Percentiles rank a stretch among this genome's conserved stretches.
phyloP scores from a whole-genome alignment of 2,113 vertebrate genomes.

The Rhombomys opimus region DNA sequence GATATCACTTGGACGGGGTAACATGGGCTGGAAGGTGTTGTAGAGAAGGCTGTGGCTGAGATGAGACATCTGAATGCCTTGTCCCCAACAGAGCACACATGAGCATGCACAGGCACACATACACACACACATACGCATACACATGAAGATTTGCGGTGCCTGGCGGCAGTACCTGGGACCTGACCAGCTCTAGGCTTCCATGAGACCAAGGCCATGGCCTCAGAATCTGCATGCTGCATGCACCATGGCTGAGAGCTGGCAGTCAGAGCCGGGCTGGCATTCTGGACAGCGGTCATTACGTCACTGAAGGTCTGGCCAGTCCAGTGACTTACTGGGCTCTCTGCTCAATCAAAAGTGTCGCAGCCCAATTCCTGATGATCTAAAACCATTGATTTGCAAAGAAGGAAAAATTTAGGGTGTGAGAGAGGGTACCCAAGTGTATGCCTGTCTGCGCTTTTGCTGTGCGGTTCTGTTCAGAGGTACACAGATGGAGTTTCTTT shows the following conservation, averaged over 20 bases:
- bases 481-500: conserved; percentile 85
- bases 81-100: background rate
- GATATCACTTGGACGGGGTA: background rate
- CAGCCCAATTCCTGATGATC: conserved; percentile 78
- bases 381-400: conserved; percentile 75
- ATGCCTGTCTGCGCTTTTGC: conserved; percentile 85
- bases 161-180: background rate
- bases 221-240: conserved; percentile 46
- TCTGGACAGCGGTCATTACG: background rate
- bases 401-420: conserved; percentile 43
- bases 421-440: conserved; percentile 71
- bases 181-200: background rate
- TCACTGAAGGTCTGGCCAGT: background rate
- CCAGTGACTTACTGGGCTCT: conserved; percentile 45
- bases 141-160: too few species aligned
- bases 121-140: background rate
- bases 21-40: background rate
- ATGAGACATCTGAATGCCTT: background rate
- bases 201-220: conserved; percentile 28
- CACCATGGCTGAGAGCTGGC: background rate
- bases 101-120: background rate
- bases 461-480: conserved; percentile 84
- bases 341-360: conserved; percentile 77
- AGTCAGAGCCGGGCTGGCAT: background rate
- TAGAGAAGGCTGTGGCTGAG: background rate